phyloP scores from a whole-genome alignment of 1,140 invertebrate species.

The Yoshiicerus persimilis region DNA sequence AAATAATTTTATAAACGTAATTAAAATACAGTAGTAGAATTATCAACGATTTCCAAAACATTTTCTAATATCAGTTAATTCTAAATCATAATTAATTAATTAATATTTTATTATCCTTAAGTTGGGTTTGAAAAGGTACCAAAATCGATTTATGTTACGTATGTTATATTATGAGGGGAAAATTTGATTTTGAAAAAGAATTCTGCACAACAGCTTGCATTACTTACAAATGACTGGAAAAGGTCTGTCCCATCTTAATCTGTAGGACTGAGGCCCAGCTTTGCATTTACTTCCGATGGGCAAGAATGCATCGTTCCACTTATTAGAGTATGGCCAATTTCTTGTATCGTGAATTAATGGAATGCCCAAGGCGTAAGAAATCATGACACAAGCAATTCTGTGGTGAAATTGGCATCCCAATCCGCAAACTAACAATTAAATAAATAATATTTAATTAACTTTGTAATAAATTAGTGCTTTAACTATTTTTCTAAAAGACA shows the following conservation, averaged over 20 bases:
- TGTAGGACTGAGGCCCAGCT: not conserved
- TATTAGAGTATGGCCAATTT: not conserved
- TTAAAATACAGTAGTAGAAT: not conserved
- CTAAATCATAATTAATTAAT: not conserved
- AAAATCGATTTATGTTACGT: too few relatives aligned
- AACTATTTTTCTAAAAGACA: not conserved
- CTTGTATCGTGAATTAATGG: not conserved
- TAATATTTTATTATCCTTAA: not conserved
- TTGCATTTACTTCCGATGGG: not conserved
- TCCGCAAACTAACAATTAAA: not conserved
- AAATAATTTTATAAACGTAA: not conserved
- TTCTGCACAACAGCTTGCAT: too few relatives aligned
- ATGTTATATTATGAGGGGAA: too few relatives aligned
- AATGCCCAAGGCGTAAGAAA: not conserved
- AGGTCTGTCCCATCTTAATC: not conserved
- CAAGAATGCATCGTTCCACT: not conserved
- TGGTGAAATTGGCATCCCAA: slow-evolving; percentile 28
- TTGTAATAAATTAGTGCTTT: not conserved
- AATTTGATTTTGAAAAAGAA: too few relatives aligned
- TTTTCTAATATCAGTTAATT: too few relatives aligned
- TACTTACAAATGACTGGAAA: not conserved
- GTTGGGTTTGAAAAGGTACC: too few relatives aligned
- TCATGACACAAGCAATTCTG: not conserved
- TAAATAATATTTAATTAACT: not conserved
- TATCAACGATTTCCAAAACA: too few relatives aligned